Evolutionary conservation across 2,888 invertebrate genomes (phyloP).

Genomic region (Lottia gigantea): DNA sequence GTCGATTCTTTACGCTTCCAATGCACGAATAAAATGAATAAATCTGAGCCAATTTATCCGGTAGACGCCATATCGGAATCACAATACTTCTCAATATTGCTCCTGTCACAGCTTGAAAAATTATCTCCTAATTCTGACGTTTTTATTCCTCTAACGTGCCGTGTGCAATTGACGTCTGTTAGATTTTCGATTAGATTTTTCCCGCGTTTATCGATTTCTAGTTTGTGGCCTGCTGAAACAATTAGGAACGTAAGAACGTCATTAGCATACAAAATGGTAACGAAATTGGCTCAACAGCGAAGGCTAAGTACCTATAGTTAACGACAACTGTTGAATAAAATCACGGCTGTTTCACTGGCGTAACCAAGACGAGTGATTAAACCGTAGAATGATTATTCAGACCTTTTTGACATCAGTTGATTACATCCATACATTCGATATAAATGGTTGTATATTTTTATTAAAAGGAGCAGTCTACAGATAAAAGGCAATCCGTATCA

Average conservation of each 20-base stretch:
- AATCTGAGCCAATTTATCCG: conserved; percentile 10
- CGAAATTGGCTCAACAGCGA: conserved; percentile 8
- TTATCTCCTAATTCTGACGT: conserved; percentile 8
- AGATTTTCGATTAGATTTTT: conserved; percentile 10
- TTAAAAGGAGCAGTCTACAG: too few relatives aligned
- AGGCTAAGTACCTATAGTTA: conserved; percentile 1
- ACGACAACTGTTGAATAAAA: not conserved
- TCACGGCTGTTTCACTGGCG: not conserved
- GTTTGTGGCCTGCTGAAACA: conserved; percentile 6
- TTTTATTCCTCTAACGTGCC: conserved; percentile 8
- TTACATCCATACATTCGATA: not conserved
- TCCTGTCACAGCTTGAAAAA: conserved; percentile 3
- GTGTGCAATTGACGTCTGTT: conserved; percentile 10
- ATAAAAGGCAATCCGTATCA: too few relatives aligned
- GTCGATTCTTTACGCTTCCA: conserved; percentile 6
- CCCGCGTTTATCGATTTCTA: conserved; percentile 6
- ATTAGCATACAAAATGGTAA: conserved; percentile 5
- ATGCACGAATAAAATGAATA: conserved; percentile 11
- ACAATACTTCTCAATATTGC: not conserved
- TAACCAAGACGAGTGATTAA: not conserved
- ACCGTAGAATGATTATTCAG: not conserved
- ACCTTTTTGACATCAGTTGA: conserved; percentile 3
- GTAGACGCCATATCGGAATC: conserved; percentile 9
- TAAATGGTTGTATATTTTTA: not conserved
- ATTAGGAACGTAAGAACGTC: conserved; percentile 1